Conservation (phyloP, 2,797 vertebrate genomes). For the Sarcophilus harrisii region DNA sequence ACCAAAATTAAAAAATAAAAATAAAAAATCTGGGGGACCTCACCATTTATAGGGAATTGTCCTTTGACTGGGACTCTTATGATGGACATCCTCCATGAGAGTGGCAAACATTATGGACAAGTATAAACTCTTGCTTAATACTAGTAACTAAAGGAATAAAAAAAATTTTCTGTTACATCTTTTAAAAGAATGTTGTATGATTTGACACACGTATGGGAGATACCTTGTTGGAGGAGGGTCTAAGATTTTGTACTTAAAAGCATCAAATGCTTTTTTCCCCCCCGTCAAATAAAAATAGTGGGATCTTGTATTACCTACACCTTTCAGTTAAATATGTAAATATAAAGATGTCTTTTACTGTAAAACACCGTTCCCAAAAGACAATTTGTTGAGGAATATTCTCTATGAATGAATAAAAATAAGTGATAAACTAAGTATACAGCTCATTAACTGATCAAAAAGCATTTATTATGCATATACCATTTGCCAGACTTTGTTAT, state of each 20-base stretch:
- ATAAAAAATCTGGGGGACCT: not conserved
- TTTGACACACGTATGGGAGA: not conserved
- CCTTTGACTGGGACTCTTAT: not conserved
- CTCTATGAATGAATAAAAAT: not conserved
- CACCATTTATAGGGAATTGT: not conserved
- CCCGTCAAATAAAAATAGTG: not conserved
- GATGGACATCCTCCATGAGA: not conserved
- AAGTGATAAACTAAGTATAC: not conserved
- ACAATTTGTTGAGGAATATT: not conserved
- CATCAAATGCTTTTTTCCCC: not conserved
- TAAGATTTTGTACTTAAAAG: not conserved
- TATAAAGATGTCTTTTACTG: not conserved
- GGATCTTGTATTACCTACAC: not conserved
- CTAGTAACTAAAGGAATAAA: not conserved
- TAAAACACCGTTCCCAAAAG: not conserved
- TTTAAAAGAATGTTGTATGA: not conserved
- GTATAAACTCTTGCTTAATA: not conserved
- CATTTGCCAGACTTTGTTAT: not conserved
- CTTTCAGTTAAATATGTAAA: not conserved
- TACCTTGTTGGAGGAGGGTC: not conserved
- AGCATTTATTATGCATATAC: not conserved
- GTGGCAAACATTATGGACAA: not conserved
- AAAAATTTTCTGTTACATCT: not conserved
- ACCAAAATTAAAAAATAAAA: not conserved
- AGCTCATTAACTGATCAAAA: not conserved